phyloP scores from a whole-genome alignment of 2,113 vertebrate genomes.

The Arizona elegans region DNA sequence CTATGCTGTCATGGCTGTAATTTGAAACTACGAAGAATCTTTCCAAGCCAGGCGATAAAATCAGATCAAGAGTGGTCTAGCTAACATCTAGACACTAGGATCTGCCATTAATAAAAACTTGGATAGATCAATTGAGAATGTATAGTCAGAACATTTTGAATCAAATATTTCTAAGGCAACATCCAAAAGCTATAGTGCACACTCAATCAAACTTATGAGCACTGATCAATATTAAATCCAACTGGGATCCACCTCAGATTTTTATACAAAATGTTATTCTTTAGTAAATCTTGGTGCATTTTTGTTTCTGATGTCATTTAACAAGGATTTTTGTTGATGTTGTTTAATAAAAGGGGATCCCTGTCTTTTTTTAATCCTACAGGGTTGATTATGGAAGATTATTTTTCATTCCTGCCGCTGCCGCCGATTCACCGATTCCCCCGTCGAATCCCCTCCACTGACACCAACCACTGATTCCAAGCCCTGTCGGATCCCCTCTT shows the following conservation, averaged over 20 bases:
- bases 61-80: background rate
- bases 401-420: conserved; percentile 35
- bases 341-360: conserved; percentile 23
- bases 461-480: no score
- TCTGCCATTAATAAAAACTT: background rate
- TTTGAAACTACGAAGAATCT: conserved; percentile 13
- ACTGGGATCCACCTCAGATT: background rate
- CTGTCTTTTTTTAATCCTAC: background rate
- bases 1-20: conserved; percentile 15
- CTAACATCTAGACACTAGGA: background rate
- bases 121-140: background rate
- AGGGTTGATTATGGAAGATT: background rate
- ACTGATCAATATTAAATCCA: background rate
- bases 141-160: conserved; percentile 12
- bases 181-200: background rate
- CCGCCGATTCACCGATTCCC: no score
- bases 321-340: background rate
- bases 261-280: background rate
- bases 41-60: conserved; percentile 30
- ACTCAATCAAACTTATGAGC: background rate
- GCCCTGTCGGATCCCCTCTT: no score
- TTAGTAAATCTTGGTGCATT: conserved; percentile 2
- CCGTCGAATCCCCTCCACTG: no score
- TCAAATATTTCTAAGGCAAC: conserved; percentile 12
- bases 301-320: conserved; percentile 11